phyloP scores from a whole-genome alignment of 2,888 invertebrate species.

The Plagodis dolabraria region DNA sequence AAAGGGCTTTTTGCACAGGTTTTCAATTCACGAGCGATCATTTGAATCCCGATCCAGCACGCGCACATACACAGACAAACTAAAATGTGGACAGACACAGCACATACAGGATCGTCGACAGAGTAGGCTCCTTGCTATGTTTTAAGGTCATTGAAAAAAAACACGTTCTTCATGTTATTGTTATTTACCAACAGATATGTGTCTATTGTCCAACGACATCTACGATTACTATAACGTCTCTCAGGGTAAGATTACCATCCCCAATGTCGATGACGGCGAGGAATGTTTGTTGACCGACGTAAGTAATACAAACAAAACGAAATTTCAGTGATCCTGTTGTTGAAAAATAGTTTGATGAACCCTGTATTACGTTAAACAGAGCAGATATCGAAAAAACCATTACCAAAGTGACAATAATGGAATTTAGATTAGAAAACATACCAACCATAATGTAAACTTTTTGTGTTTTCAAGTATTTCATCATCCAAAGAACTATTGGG shows the following conservation, averaged over 20 bases:
- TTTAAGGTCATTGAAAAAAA: slow-evolving; percentile 18
- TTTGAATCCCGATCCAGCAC: slow-evolving; percentile 61
- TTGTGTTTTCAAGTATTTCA: slow-evolving; percentile 1
- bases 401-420: slow-evolving; percentile 52
- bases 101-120: slow-evolving; percentile 49
- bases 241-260: slow-evolving; percentile 98
- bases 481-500: slow-evolving; percentile 14
- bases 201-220: slow-evolving; percentile 94
- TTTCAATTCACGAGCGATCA: slow-evolving; percentile 51
- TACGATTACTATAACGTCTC: slow-evolving; percentile 97
- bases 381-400: slow-evolving; percentile 42
- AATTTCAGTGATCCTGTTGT: slow-evolving; percentile 34
- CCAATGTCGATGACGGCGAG: slow-evolving; percentile 97
- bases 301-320: slow-evolving; percentile 81
- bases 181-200: slow-evolving; percentile 87
- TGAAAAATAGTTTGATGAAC: slow-evolving; percentile 26
- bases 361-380: slow-evolving; percentile 42
- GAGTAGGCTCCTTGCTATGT: slow-evolving; percentile 35
- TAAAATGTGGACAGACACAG: slow-evolving; percentile 59
- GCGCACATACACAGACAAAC: slow-evolving; percentile 61
- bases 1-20: slow-evolving; percentile 73
- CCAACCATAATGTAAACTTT: not conserved
- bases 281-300: slow-evolving; percentile 95
- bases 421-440: slow-evolving; percentile 11
- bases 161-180: slow-evolving; percentile 36